Conservation (phyloP, 1,140 invertebrate genomes). For the Hycleus phaleratus region DNA sequence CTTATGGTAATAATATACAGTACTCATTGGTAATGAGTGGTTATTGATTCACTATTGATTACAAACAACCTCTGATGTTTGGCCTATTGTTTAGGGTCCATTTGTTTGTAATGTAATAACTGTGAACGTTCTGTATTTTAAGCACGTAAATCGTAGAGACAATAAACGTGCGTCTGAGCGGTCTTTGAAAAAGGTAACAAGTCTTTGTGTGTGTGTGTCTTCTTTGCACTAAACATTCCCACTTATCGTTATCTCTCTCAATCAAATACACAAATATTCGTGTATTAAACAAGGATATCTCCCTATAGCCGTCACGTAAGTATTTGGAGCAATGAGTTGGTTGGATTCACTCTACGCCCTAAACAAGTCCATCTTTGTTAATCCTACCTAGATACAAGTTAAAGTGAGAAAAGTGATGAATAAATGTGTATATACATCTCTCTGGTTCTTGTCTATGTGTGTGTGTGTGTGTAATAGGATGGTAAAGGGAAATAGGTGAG, state of each 20-base stretch:
- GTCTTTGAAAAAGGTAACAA: conserved; percentile 27
- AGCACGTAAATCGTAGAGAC: conserved; percentile 26
- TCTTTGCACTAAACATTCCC: conserved; percentile 19
- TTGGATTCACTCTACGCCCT: conserved; percentile 3
- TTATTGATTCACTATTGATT: conserved; percentile 2
- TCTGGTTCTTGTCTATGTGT: too few species aligned
- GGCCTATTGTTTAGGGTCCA: not conserved
- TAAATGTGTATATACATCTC: too few species aligned
- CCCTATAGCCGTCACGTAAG: conserved; percentile 14
- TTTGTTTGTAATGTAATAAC: conserved; percentile 21
- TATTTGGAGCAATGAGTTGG: conserved; percentile 13
- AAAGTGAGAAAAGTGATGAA: conserved; percentile 1
- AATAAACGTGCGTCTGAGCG: conserved; percentile 26
- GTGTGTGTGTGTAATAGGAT: too few species aligned
- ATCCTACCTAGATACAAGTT: not conserved
- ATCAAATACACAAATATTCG: conserved; percentile 7
- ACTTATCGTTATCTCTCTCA: conserved; percentile 13
- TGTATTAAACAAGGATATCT: conserved; percentile 22
- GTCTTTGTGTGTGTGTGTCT: conserved; percentile 17
- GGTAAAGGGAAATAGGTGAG: too few species aligned
- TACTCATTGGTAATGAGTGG: too few species aligned
- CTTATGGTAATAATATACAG: too few species aligned
- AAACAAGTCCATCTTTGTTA: not conserved
- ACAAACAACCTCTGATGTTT: not conserved
- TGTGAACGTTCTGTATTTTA: conserved; percentile 20